Evolutionary conservation across 2,888 invertebrate species (phyloP), one percentile per base, ranked within the genome.

Genomic region (Scaptomyza caliginosa): DNA sequence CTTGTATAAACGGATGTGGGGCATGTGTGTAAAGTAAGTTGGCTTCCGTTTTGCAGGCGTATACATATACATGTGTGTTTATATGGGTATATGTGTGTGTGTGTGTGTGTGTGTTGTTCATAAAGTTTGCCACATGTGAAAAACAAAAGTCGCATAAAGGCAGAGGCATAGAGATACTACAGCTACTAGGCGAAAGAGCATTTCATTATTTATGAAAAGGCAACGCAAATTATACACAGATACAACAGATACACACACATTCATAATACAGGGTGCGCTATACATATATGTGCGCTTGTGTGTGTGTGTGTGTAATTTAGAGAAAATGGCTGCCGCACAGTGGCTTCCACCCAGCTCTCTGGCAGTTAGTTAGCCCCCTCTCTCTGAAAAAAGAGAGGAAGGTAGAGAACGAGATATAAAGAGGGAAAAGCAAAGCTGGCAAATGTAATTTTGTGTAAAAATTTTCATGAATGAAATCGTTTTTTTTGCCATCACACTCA

Each of bases 381-480:
- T n/a, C n/a, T n/a, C n/a, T n/a, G 32, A 54, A 16, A 30, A 34
- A 8, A 26, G 17, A 24, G 30, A 21, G 21, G 23, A 11, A 40
- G 21, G 32, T 11, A 11, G 38, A 4, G 19, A 21, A 21, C n/a
- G 10, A 16, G 16, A 48, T 16, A 30, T 16, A 8, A 17, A 5
- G 8, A 42, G 46, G 4, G 17, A 11, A 19, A 1, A 0, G 30
- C 19, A 11, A 57, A 49, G 21, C 63, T 50, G 70, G 62, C 58
- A 69, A 64, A 74, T 67, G 66, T 67, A 70, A 70, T 83, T 80
- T 79, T 83, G 75, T 79, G 74, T 77, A 80, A 72, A 75, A 80
- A 75, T 67, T 48, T 83, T 77, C 68, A 80, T 81, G 84, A 81
- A 84, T 81, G 78, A 73, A 83, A 80, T 77, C 74, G 71, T 64